Base-by-base conservation (phyloP, 2,888 invertebrate genomes). In the Lasioglossum marginatum region DNA sequence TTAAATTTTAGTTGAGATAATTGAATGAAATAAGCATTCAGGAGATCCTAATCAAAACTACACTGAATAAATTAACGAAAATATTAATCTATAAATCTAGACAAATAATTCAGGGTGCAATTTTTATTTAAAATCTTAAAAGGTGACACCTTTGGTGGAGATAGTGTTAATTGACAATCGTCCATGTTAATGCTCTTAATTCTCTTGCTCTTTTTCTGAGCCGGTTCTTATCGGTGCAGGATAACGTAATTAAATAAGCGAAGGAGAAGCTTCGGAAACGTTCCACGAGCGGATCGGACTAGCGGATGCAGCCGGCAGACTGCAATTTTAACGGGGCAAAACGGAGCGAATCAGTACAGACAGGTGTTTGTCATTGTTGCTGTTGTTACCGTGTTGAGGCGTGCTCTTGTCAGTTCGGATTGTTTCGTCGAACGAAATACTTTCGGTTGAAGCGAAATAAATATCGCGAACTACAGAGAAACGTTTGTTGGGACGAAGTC, bases 161-260 rank as follows among this genome's bases (percentile, higher is more conserved):
- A 23, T 23, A 52, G 8, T 52, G 6, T 52, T 52, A 23, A 52
- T 52, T 23, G 23, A 52, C 48, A 8, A 52, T 48, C 23, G 19
- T 0, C 23, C 23, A 6, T 4, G 6, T 19, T 6, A 52, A 52
- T 52, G 23, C 52, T 52, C 23, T 52, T 0, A 8, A 6, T 52
- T 52, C 10, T 3, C 19, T 52, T 73, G 60, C 45, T n/a, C 66
- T 48, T 40, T 73, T 70, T 68, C 70, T 23, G 40, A 8, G 23
- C 27, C 68, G 66, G 43, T 79, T 12, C 60, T 72, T 34, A 60
- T 72, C 37, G 14, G n/a, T 10, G 52, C 23, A 23, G 45, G 72
- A 45, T 79, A 79, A 79, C 27, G 48, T 45, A 43, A 79, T 79
- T 79, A 74, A 66, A 48, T 23, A 23, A 45, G 16, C 34, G 71